Evolutionary conservation across 2,888 invertebrate species (phyloP), one percentile per base, ranked within the genome.

Genomic region (Alcis repandata): DNA sequence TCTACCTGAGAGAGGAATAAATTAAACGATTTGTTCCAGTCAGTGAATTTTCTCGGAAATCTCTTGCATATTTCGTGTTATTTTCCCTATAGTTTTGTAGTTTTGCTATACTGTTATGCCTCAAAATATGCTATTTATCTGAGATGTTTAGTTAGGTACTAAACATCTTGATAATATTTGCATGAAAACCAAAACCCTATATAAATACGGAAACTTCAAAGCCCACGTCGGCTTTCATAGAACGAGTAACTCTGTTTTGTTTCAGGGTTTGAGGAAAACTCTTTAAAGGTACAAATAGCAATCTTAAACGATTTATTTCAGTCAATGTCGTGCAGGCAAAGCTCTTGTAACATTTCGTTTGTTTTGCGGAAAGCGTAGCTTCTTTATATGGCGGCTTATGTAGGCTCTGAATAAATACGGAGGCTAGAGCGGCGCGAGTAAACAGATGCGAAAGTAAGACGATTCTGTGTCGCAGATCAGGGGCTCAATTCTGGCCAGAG

Each of bases 21-120:
- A 85, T 81, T 77, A 77, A 77, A 79, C 75, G 74, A 90, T 89
- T 88, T 85, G 80, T 89, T 83, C 80, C 74, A 80, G 86, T 83
- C 83, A 75, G 74, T 77, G 74, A 69, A 71, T 77, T 72, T 75
- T 56, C 43, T 68, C 62, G 62, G 67, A 33, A 58, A 58, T 41
- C 45, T n/a, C 32, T 46, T 15, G 22, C 41, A 57, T 36, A 57
- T 45, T 46, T 53, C 0, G 19, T 51, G 20, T 13, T 51, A 20
- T 36, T 51, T 51, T 20, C 19, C 49, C 10, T 0, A 17, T 7
- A 1, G 2, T n/a, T 46, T 13, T 22, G 22, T 22, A 22, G 22
- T n/a, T 19, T 43, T 11, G 19, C 27, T 27, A 27, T 27, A 27
- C 6, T 4, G 3, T 27, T 6, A 4, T 4, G 6, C 27, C 27